A percentile compares a stretch with the other conserved stretches of the same genome.
Evolutionary conservation across 2,888 invertebrate species (phyloP).

Genomic region (Spodoptera littoralis): DNA sequence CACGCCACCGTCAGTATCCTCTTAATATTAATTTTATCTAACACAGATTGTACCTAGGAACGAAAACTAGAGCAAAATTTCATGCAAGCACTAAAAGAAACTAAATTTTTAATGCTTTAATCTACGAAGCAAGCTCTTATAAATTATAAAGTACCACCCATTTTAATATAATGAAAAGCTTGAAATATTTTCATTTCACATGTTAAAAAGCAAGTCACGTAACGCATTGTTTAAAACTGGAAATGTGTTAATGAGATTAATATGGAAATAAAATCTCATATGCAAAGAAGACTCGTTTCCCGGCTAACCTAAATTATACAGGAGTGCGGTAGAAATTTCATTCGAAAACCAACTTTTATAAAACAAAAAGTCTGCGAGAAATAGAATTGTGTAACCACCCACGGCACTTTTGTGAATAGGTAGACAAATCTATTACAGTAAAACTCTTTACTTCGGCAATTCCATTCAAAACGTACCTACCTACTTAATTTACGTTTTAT

Average conservation of each 20-base stretch:
- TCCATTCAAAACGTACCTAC: too few species aligned
- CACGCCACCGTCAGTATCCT: constrained; percentile 5
- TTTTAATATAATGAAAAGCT: constrained; percentile 22
- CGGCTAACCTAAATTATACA: constrained; percentile 28
- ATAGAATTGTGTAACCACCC: neutral
- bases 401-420: neutral
- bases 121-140: constrained; percentile 14
- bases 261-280: constrained; percentile 45
- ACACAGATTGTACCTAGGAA: constrained; percentile 2
- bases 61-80: constrained; percentile 7
- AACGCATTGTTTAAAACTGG: constrained; percentile 29
- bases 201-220: constrained; percentile 20
- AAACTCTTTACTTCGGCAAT: too few species aligned
- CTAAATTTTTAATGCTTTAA: constrained; percentile 21
- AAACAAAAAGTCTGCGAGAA: constrained; percentile 1
- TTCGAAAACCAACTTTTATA: constrained; percentile 10
- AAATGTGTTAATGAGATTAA: constrained; percentile 44
- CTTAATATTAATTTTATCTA: constrained; percentile 18
- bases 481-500: too few species aligned
- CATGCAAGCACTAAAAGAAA: constrained; percentile 7
- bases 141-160: constrained; percentile 17
- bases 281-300: constrained; percentile 36
- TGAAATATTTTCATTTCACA: constrained; percentile 24
- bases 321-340: neutral
- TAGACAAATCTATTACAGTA: neutral